Conservation (phyloP, 2,888 invertebrate species). For the Phasia obesa region DNA sequence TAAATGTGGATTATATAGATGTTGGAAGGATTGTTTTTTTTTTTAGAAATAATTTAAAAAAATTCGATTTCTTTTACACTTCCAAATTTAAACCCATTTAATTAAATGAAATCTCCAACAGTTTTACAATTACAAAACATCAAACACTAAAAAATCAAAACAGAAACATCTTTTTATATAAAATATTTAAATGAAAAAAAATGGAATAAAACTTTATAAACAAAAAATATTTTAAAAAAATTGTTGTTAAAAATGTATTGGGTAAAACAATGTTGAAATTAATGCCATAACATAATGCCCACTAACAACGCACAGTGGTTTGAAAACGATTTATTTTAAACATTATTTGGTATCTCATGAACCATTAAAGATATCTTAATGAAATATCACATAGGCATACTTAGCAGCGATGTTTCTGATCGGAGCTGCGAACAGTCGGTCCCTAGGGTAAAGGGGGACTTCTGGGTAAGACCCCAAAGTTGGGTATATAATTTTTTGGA, state of each 20-base stretch:
- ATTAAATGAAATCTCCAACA: constrained; percentile 80
- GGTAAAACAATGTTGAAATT: background rate
- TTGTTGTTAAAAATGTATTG: constrained; percentile 19
- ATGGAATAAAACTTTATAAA: constrained; percentile 16
- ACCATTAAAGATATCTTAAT: too few relatives aligned
- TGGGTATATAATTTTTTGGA: too few relatives aligned
- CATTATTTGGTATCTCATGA: too few relatives aligned
- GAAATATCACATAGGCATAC: too few relatives aligned
- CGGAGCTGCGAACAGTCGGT: too few relatives aligned
- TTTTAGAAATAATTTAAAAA: background rate
- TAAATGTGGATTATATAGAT: background rate
- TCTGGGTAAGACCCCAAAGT: too few relatives aligned
- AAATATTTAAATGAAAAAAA: constrained; percentile 32
- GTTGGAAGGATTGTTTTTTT: too few relatives aligned
- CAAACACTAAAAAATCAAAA: constrained; percentile 72
- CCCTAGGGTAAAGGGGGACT: too few relatives aligned
- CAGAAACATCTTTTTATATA: constrained; percentile 20
- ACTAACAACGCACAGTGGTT: too few relatives aligned
- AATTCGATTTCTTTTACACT: background rate
- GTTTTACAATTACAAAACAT: constrained; percentile 74
- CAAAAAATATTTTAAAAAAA: background rate
- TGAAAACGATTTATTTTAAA: too few relatives aligned
- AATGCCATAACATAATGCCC: too few relatives aligned
- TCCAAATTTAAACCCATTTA: constrained; percentile 73
- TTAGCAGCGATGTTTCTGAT: too few relatives aligned